Conservation (phyloP, 2,797 vertebrate genomes). For the Austrolebias charrua region DNA sequence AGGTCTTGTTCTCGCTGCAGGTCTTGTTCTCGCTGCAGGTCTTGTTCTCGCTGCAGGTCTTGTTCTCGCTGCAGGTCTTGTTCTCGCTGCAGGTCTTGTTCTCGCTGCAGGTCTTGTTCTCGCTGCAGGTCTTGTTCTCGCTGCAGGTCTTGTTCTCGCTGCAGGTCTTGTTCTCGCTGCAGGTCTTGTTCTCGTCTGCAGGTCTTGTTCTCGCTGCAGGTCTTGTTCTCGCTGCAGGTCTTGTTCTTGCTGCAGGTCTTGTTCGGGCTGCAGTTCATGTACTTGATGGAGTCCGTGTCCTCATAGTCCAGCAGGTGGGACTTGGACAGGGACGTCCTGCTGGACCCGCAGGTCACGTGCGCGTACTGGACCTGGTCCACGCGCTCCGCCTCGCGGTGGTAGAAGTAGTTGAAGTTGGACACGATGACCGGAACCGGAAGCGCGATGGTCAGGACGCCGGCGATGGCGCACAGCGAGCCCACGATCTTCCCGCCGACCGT, state of each 20-base stretch:
- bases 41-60: conserved; percentile 84
- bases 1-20: conserved; percentile 83
- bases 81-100: conserved; percentile 85
- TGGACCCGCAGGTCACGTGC: conserved; percentile 91
- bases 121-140: conserved; percentile 84
- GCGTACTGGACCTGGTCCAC: conserved; percentile 92
- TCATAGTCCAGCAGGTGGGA: conserved; percentile 85
- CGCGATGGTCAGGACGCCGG: conserved; percentile 94
- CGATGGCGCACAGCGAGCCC: conserved; percentile 94
- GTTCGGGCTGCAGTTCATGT: conserved; percentile 87
- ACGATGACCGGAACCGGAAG: conserved; percentile 96
- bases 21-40: conserved; percentile 84
- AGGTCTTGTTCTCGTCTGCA: too few relatives aligned
- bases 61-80: conserved; percentile 84
- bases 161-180: conserved; percentile 84
- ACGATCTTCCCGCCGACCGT: conserved; percentile 96
- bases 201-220: conserved; percentile 84
- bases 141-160: conserved; percentile 84
- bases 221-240: conserved; percentile 84
- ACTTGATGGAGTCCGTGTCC: conserved; percentile 83
- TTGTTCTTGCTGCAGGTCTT: conserved; percentile 84
- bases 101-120: conserved; percentile 84
- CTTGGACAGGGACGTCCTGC: conserved; percentile 84
- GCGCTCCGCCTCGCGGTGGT: conserved; percentile 93
- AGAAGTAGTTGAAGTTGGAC: conserved; percentile 99